Evolutionary conservation across 2,888 invertebrate genomes (phyloP).

Genomic region (Hydroisotoma schaefferi): DNA sequence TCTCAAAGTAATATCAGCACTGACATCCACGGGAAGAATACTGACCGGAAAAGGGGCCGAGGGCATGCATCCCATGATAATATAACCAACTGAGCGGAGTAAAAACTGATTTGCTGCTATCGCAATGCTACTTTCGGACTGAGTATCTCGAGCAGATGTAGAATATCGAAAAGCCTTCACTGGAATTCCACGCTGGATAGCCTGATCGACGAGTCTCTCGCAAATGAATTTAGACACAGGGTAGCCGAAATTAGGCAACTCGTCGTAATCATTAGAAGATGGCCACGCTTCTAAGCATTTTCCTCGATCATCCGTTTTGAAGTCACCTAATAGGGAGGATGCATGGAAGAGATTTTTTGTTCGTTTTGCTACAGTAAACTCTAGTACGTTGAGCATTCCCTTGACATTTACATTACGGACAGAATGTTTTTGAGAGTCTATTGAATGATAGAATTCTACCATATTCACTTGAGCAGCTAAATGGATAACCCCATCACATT

Average conservation of each 20-base stretch:
- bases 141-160: background rate
- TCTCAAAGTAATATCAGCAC: background rate
- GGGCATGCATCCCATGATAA: conserved; percentile 16
- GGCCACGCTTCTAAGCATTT: background rate
- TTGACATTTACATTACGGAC: conserved; percentile 17
- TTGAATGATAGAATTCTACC: conserved; percentile 25
- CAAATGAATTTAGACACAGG: conserved; percentile 4
- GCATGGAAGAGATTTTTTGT: conserved; percentile 15
- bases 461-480: conserved; percentile 30
- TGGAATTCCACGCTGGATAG: background rate
- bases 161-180: background rate
- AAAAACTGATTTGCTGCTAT: conserved; percentile 11
- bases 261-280: background rate
- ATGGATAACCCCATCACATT: conserved; percentile 29
- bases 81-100: conserved; percentile 12
- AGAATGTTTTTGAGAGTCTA: conserved; percentile 3
- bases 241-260: conserved; percentile 2
- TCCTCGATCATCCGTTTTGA: background rate
- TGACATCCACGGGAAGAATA: conserved; percentile 12
- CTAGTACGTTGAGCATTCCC: conserved; percentile 11
- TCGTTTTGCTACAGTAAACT: conserved; percentile 4
- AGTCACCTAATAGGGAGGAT: background rate
- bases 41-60: conserved; percentile 10
- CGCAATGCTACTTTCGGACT: background rate
- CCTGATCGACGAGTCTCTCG: conserved; percentile 3